Evolutionary conservation across 2,113 vertebrate genomes (phyloP), one percentile per base, ranked within the genome.

Genomic region (Ia io): DNA sequence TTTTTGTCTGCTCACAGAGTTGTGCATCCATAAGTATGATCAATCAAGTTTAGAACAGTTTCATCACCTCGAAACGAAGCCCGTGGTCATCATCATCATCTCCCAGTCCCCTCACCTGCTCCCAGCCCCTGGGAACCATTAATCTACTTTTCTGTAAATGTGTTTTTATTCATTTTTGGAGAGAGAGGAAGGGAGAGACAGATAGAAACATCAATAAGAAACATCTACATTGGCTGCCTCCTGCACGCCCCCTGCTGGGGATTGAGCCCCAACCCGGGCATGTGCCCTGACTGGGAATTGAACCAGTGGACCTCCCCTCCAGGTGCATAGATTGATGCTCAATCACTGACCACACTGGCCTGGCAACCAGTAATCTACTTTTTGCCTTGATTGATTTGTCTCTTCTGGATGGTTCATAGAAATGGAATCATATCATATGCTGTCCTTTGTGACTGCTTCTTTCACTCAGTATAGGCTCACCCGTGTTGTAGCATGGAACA

Each of bases 11-110:
- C 40, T 83, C 53, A 56, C 49, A 84, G 69, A 95, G 56, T 71
- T 61, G 69, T 70, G 84, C 32, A 44, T 91, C 42, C 28, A 56
- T 88, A 32, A 56, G 63, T 35, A 86, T 1, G 23, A 22, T 71
- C 35, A 87, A 6, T 84, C 49, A 78, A 53, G 74, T 96, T 92
- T 91, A 93, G n/a, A 87, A 79, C 17, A 73, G 91, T 96, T 94
- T 88, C 30, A 73, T 94, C 47, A 84, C 78, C 35, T 77, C 42
- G 32, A 12, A 87, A 92, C 77, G 80, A 84, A 95, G 63, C 51
- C 13, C 82, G 78, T 37, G 23, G 78, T 30, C 53, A 35, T 37
- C 17, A 14, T 84, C 6, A 53, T 74, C n/a, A 37, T 79, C 53
- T 32, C 30, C 35, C 23, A 47, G 42, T 47, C n/a, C 23, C 11